Conservation (phyloP, 2,797 vertebrate species). For the Martes flavigula region DNA sequence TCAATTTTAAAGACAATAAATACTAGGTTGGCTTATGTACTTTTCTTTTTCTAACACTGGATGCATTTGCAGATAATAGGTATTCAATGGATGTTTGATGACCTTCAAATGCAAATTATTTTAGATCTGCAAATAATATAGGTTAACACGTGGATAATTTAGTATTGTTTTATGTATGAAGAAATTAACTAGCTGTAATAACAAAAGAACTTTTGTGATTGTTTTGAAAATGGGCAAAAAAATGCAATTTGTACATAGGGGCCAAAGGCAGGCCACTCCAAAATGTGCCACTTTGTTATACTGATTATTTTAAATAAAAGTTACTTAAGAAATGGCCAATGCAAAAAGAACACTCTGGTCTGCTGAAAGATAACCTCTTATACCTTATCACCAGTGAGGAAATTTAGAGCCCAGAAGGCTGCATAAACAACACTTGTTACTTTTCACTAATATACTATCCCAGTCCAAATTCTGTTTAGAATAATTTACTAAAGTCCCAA, state of each 20-base stretch:
- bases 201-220: neutral
- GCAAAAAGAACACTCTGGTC: neutral
- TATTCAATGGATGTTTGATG: neutral
- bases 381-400: neutral
- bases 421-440: neutral
- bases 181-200: neutral
- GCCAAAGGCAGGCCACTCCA: neutral
- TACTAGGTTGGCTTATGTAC: neutral
- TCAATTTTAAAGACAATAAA: conserved; percentile 1
- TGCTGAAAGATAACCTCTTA: neutral
- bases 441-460: neutral
- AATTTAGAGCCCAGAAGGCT: neutral
- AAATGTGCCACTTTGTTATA: neutral
- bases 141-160: neutral
- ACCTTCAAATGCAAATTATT: neutral
- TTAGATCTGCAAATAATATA: neutral
- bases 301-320: neutral
- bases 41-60: neutral
- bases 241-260: neutral
- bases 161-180: neutral
- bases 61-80: neutral
- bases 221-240: neutral
- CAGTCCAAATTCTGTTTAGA: neutral
- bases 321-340: neutral
- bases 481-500: neutral